Base-by-base conservation (phyloP, 2,113 vertebrate genomes). In the Campylorhamphus procurvoides region DNA sequence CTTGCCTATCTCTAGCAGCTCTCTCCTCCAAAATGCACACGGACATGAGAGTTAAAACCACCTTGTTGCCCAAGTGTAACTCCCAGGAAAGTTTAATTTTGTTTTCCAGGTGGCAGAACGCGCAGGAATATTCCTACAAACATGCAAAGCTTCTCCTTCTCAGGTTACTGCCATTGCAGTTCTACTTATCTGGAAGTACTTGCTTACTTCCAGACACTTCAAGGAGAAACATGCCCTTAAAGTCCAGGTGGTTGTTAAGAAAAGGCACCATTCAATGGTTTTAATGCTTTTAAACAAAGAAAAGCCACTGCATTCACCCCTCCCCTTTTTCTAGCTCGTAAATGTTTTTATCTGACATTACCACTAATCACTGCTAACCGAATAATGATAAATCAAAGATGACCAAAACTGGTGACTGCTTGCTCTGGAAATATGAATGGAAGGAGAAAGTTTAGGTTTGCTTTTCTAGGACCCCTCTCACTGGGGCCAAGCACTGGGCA, bases 241-340 rank as follows among this genome's bases (percentile, higher is more conserved):
- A 94, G 42, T 56, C 75, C 71, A 42, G 74, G 50, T 13, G 50
- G 53, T 31, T 56, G 67, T 52, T 86, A 1, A 24, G 46, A 74
- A 89, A 97, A 97, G 96, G 97, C 96, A 97, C 97, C 78, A 2
- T 85, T 92, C 44, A 7, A n/a, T 72, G 63, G 37, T 86, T 89
- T 82, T 40, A 81, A 64, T 28, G 63, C 69, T 96, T 78, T 81
- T 33, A 62, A 63, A 64, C 20, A 55, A 63, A 64, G 40, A 47
- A 71, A 89, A 90, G 69, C 62, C 53, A 33, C 89, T 81, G 68
- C 55, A 4, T 75, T 63, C 77, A 24, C 53, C 22, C 23, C 60
- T 89, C 73, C 39, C 50, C 52, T 47, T 74, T 58, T 53, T 28
- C 50, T 79, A 89, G n/a, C 33, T 81, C 11, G 1, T 7, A 19